Percentiles rank a stretch among this genome's conserved stretches.
Conservation (phyloP, 2,888 invertebrate species). For the Sphinx pinastri region DNA sequence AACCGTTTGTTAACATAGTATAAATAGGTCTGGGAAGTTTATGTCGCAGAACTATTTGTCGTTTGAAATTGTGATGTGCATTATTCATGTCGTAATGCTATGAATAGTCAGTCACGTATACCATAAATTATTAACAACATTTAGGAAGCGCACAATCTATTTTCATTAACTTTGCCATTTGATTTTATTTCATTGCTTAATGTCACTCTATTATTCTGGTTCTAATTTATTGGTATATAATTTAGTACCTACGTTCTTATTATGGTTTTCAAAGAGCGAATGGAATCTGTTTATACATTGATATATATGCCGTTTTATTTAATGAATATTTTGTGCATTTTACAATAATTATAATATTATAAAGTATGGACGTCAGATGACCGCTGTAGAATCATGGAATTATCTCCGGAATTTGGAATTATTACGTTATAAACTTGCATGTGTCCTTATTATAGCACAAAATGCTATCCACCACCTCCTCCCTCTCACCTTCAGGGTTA, state of each 20-base stretch:
- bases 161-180: neutral
- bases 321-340: too few species aligned
- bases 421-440: too few species aligned
- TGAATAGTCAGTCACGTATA: neutral
- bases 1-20: neutral
- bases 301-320: too few species aligned
- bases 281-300: too few species aligned
- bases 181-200: neutral
- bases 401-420: too few species aligned
- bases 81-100: constrained; percentile 1
- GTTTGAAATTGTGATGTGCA: constrained; percentile 5
- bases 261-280: neutral
- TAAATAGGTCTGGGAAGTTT: neutral
- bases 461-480: too few species aligned
- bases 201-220: neutral
- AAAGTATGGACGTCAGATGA: too few species aligned
- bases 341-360: too few species aligned
- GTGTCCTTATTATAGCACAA: too few species aligned
- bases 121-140: constrained; percentile 6
- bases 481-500: constrained; percentile 91
- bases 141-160: neutral
- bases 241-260: too few species aligned
- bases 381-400: too few species aligned
- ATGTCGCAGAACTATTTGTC: neutral
- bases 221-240: neutral